Conservation (phyloP, 2,797 vertebrate genomes). For the Lepidocolaptes lacrymiger region DNA sequence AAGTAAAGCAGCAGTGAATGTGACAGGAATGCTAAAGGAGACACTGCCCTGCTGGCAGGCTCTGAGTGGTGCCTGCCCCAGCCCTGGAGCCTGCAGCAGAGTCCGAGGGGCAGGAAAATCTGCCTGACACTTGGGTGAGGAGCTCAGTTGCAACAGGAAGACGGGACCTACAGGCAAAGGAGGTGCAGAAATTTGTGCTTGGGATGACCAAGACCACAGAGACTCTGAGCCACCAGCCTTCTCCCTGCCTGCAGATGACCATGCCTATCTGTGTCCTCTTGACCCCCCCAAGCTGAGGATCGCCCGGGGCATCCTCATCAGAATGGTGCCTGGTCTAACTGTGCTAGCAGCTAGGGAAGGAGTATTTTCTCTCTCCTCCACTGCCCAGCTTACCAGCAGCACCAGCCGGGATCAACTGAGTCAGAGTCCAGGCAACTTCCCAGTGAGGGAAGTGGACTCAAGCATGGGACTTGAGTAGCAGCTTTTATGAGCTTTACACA, state of each 20-base stretch:
- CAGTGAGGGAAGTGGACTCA: constrained; percentile 27
- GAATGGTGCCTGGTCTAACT: accelerated
- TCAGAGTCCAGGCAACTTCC: background rate
- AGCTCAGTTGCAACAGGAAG: accelerated
- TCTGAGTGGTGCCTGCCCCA: background rate
- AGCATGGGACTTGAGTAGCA: constrained; percentile 43
- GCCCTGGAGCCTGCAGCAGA: background rate
- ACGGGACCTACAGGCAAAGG: background rate
- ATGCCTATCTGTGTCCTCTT: accelerated
- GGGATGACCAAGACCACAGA: background rate
- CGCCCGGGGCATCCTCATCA: background rate
- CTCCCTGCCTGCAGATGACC: background rate
- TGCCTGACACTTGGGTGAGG: accelerated
- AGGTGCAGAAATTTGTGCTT: background rate
- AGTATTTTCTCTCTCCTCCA: background rate
- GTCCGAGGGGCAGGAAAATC: background rate
- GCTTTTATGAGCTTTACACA: constrained; percentile 65
- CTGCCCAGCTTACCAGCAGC: background rate
- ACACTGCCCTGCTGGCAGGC: background rate
- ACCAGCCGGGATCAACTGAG: background rate
- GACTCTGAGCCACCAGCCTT: background rate
- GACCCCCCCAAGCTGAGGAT: background rate
- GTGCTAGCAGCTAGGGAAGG: background rate
- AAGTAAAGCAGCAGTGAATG: background rate
- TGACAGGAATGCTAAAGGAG: background rate